Evolutionary conservation across 1,140 invertebrate genomes (phyloP), one percentile per base, ranked within the genome.

Genomic region (Oryctes rhinoceros): DNA sequence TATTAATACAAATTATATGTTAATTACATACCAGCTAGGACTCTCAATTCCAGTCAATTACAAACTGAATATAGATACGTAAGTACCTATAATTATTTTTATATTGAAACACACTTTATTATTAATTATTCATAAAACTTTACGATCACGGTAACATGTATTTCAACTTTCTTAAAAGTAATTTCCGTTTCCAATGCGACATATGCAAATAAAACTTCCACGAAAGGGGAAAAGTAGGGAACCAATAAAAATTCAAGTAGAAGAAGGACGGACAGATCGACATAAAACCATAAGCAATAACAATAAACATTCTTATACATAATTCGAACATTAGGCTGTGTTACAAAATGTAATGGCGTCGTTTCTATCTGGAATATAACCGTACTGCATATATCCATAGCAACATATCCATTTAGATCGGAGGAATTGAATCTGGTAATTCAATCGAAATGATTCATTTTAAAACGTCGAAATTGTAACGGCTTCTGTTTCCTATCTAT

Each of bases 381-480:
- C 15, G n/a, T 59, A 59, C 18, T 15, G 49, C 11, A n/a, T 53
- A 44, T 44, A 44, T 10, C 39, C 15, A 59, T 59, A 59, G 18
- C 53, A 18, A 18, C 65, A 15, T 18, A 24, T 71, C 35, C 65
- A 71, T 71, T 71, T 71, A 71, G 65, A 71, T 71, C n/a, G 75
- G 53, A 78, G 35, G 30, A 65, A 78, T 78, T 49, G 59, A 78
- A 78, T 78, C 77, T 59, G 9, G 48, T 65, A 37, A 53, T 65
- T 78, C 59, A 62, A 78, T 78, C 48, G 53, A 15, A 78, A 78
- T 78, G 77, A 78, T 78, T 78, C 77, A 78, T 78, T 78, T 78
- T 53, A 53, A 78, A 62, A 78, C 49, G 77, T 78, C 77, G 77
- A 62, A 53, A 78, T 59, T 30, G 59, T 78, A 78, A 62, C 49